These are phyloP conservation scores for Glyptemys insculpta DNA, from an alignment of 2,797 vertebrate species.

Conservation along the genomic window DNA sequence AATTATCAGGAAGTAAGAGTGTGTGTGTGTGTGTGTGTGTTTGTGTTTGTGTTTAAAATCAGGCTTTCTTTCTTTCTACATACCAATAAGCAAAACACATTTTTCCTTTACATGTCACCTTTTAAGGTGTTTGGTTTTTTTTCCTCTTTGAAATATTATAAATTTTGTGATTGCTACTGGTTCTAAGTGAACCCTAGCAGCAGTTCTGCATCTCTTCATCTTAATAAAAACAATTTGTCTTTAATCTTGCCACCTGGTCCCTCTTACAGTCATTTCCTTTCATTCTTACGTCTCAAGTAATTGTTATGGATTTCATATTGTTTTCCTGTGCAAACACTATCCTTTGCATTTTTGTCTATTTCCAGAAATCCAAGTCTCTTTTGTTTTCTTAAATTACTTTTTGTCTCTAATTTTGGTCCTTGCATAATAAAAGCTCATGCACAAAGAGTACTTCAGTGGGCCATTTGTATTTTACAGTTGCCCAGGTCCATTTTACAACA, in stretches of 20 bases:
- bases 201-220: not conserved
- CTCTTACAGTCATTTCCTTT: not conserved
- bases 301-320: not conserved
- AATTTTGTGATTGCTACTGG: not conserved
- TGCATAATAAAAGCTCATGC: not conserved
- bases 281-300: not conserved
- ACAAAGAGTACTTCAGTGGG: not conserved
- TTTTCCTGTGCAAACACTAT: not conserved
- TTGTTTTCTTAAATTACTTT: not conserved
- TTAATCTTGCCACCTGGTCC: not conserved
- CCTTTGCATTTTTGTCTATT: not conserved
- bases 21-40: not conserved
- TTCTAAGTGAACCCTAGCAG: not conserved
- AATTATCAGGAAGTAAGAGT: not conserved
- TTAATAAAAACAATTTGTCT: not conserved
- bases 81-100: not conserved
- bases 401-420: not conserved
- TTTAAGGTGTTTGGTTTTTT: not conserved
- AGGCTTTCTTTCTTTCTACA: not conserved
- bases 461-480: not conserved
- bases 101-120: not conserved
- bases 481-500: rapidly evolving
- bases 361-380: not conserved
- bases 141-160: not conserved
- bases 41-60: no score